Percentiles rank a stretch among this genome's conserved stretches.
Conservation (phyloP, 2,113 vertebrate genomes). For the Oncorhynchus nerka region DNA sequence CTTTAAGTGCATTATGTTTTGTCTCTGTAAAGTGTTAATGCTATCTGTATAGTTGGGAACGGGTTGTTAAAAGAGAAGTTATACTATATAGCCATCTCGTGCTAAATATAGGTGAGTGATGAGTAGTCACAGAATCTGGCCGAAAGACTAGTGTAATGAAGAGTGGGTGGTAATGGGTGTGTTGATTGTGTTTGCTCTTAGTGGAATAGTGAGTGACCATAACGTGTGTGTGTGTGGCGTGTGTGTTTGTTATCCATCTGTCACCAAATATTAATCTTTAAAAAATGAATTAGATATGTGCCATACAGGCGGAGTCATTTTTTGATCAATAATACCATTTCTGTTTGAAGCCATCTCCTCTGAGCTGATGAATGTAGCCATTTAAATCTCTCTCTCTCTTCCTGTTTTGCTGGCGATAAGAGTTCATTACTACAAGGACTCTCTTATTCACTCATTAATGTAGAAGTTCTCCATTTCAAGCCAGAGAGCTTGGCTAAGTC, state of each 20-base stretch:
- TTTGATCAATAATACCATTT: constrained; percentile 14
- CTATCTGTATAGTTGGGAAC: neutral
- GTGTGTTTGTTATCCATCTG: constrained; percentile 53
- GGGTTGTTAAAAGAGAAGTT: neutral
- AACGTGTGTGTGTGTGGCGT: constrained; percentile 7
- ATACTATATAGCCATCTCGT: neutral
- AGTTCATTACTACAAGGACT: constrained; percentile 63
- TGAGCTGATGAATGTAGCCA: constrained; percentile 61
- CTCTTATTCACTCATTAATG: constrained; percentile 64
- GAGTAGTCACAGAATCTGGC: constrained; percentile 38
- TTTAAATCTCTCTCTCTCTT: constrained; percentile 63
- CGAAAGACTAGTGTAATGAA: constrained; percentile 30
- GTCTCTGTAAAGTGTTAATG: neutral
- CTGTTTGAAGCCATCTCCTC: constrained; percentile 29
- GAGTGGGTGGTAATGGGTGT: constrained; percentile 28
- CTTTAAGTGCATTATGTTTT: neutral
- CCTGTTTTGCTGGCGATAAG: constrained; percentile 62
- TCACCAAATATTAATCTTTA: constrained; percentile 50
- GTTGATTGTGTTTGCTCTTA: constrained; percentile 22
- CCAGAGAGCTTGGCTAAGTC: constrained; percentile 56
- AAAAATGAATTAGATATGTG: constrained; percentile 64
- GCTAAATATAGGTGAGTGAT: constrained; percentile 48
- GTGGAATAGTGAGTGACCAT: constrained; percentile 32
- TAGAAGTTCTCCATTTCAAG: constrained; percentile 61
- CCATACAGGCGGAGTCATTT: constrained; percentile 16